These are phyloP conservation scores for Drosophila oshimai DNA, from an alignment of 1,140 invertebrate species.

Conservation along the genomic window DNA sequence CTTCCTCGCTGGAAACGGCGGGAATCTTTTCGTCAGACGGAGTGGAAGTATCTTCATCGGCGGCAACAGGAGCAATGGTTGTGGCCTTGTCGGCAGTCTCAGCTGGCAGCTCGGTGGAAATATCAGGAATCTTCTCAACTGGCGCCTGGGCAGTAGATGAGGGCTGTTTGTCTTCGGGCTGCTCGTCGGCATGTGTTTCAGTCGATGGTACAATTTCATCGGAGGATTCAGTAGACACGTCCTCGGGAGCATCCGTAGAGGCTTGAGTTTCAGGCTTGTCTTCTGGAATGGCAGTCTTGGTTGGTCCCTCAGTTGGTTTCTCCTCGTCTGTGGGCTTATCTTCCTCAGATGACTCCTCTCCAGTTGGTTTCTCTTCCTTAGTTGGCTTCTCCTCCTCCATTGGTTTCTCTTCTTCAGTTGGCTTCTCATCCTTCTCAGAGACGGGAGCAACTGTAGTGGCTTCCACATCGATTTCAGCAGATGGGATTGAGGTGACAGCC, in stretches of 20 bases:
- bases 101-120: slow-evolving; percentile 14
- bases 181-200: neutral
- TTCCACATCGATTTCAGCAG: neutral
- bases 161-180: slow-evolving; percentile 15
- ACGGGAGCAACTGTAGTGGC: slow-evolving; percentile 8
- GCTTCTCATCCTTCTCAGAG: slow-evolving; percentile 13
- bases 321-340: neutral
- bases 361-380: neutral
- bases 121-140: slow-evolving; percentile 15
- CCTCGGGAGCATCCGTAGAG: neutral
- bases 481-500: neutral
- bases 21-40: slow-evolving; percentile 32
- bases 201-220: slow-evolving; percentile 22
- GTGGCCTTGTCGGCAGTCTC: slow-evolving; percentile 17
- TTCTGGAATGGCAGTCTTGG: slow-evolving; percentile 4
- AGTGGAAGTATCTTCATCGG: neutral
- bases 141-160: slow-evolving; percentile 10
- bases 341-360: neutral
- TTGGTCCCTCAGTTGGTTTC: neutral
- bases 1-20: slow-evolving; percentile 18
- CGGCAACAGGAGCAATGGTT: slow-evolving; percentile 20
- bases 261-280: neutral
- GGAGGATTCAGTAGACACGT: slow-evolving; percentile 20
- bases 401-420: slow-evolving; percentile 6
- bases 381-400: neutral